These are phyloP conservation scores for Catagonus wagneri DNA, from an alignment of 2,113 vertebrate species.

Conservation along the genomic window DNA sequence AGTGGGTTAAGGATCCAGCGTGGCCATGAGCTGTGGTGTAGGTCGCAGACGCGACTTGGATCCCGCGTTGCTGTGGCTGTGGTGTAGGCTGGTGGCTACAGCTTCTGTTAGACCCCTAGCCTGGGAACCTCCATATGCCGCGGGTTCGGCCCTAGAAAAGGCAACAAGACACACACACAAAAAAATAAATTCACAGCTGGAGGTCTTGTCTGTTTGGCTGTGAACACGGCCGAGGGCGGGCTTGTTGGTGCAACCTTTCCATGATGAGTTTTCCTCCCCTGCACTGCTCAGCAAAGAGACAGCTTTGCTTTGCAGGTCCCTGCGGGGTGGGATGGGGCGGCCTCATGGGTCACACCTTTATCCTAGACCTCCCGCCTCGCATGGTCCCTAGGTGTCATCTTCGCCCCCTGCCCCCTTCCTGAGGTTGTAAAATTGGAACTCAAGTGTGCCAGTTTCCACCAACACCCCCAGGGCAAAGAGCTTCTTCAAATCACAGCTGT, in stretches of 20 bases:
- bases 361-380: neutral
- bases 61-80: too few relatives aligned
- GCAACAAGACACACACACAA: too few relatives aligned
- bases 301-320: neutral
- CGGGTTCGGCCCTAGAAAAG: too few relatives aligned
- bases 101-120: too few relatives aligned
- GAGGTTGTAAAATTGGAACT: neutral
- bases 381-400: slow-evolving; percentile 64
- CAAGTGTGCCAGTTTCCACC: slow-evolving; percentile 63
- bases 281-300: neutral
- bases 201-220: neutral
- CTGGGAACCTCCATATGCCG: too few relatives aligned
- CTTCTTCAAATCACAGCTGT: slow-evolving; percentile 50
- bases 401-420: neutral
- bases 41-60: too few relatives aligned
- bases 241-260: neutral
- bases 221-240: neutral
- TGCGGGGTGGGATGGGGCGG: neutral
- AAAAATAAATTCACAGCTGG: neutral
- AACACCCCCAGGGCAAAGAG: neutral
- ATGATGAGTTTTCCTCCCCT: neutral
- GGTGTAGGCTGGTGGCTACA: too few relatives aligned
- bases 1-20: too few relatives aligned
- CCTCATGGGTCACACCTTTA: neutral
- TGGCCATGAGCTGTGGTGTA: too few relatives aligned